Evolutionary conservation across 2,113 vertebrate genomes (phyloP), one percentile per base, ranked within the genome.

Genomic region (Centropus unirufus): DNA sequence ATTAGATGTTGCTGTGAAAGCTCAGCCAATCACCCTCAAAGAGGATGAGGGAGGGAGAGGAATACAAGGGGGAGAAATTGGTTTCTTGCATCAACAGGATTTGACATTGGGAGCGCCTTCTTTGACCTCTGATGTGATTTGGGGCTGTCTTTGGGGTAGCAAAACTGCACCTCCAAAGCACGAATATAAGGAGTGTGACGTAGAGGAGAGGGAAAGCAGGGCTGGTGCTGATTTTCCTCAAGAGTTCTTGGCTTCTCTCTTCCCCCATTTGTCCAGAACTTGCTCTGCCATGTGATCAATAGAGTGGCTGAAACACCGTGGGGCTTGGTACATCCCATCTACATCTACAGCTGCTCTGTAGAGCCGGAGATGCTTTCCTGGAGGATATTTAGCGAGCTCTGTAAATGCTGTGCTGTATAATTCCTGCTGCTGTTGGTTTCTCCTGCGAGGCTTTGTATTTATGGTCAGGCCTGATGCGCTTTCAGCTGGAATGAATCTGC

Each of bases 261-360:
- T 87, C 24, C 5, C 23, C 32, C 51, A 1, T 0, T 61, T 34
- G 40, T 55, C 36, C 49, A 69, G 49, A 70, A 32, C 29, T 30
- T 12, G 16, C 64, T 67, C 51, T n/a, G 36, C 32, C 0, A 0
- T 14, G 22, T 32, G 5, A 17, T 66, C 73, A 4, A 0, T 14
- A 6, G 2, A 0, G n/a, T 2, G 1, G 21, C 29, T 24, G 57
- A 32, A 30, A 15, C 61, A 1, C 51, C 2, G 27, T 3, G 30
- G 46, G 73, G 34, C 59, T 34, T 13, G 49, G n/a, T 64, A 49
- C 49, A 24, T 46, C 54, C 4, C 36, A 36, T 36, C 36, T 36
- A 36, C 36, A 36, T 36, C 36, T 36, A 36, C 36, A 14, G 72
- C 44, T 70, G 77, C 81, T 75, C 5, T n/a, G 42, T 9, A n/a